Evolutionary conservation across 2,888 invertebrate genomes (phyloP), one percentile per base, ranked within the genome.

Genomic region (Apodemia hepburni): DNA sequence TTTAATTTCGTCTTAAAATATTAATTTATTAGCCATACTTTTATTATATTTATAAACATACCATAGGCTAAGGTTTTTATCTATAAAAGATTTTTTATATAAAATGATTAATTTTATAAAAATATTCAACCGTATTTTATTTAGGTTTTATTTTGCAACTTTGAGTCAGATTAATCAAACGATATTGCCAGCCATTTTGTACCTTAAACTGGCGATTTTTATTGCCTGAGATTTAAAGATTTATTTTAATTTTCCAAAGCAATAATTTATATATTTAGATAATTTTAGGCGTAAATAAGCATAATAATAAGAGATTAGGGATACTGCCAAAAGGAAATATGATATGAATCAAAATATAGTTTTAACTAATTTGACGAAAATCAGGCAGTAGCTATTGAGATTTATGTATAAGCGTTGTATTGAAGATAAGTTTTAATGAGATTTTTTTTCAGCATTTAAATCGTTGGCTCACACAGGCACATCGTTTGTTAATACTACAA

Each of bases 21-120:
- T 81, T 85, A 84, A 84, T 82, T 87, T 87, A 86, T 85, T 88
- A 90, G 90, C 86, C 86, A 89, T 89, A 86, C 81, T 82, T 83
- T 78, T 85, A 38, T 38, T 38, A 82, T 89, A 87, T 90, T 88
- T 90, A 90, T 91, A 84, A 85, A 90, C 89, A 90, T 91, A 91
- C 91, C 91, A 91, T 91, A 91, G 89, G 84, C 47, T 58, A 72
- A 70, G 90, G 88, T 89, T 88, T 82, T 85, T 84, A 81, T 87
- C 83, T 82, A 85, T 87, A 87, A 84, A 89, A 87, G 87, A 88
- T 86, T 86, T 77, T 88, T 85, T 84, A 78, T 87, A 87, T 84
- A 17, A 61, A 61, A 61, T 57, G 27, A 61, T 15, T 29, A 17
- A 58, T 15, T 9, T 58, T 58, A 15, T 33, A 57, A 45, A 58